Percentiles rank a stretch among this genome's conserved stretches.
Evolutionary conservation across 2,113 vertebrate species (phyloP).

Genomic region (Pterocles gutturalis): DNA sequence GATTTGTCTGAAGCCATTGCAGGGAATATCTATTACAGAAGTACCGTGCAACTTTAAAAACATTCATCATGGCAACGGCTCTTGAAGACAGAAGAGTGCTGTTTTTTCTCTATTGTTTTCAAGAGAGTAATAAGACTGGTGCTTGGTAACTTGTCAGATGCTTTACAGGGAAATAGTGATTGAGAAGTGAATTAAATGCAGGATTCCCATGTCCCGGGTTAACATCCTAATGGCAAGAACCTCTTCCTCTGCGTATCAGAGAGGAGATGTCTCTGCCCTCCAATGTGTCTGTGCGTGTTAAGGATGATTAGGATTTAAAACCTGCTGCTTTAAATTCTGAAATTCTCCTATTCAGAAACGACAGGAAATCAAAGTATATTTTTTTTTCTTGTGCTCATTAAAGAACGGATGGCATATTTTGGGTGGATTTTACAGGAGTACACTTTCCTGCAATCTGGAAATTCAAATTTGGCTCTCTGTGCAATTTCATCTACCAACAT

Average conservation of each 20-base stretch:
- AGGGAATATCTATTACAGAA: background rate
- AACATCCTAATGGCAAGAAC: background rate
- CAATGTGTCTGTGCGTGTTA: accelerated
- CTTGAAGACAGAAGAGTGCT: background rate
- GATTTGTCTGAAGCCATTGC: background rate
- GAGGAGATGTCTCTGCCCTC: background rate
- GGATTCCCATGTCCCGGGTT: background rate
- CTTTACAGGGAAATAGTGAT: background rate
- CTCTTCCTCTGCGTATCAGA: background rate
- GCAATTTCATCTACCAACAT: background rate
- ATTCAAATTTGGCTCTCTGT: background rate
- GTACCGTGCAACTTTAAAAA: background rate
- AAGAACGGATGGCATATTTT: background rate
- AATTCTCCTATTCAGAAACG: accelerated
- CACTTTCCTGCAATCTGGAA: background rate
- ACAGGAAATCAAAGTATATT: background rate
- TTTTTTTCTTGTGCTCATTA: background rate
- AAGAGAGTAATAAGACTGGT: background rate
- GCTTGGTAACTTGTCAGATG: background rate
- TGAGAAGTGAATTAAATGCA: background rate
- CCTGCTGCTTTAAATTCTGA: background rate
- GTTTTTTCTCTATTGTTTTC: background rate
- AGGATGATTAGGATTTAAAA: background rate
- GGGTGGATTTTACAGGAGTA: background rate
- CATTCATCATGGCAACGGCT: background rate